Conservation (phyloP, 2,888 invertebrate genomes). For the Penaeus monodon region DNA sequence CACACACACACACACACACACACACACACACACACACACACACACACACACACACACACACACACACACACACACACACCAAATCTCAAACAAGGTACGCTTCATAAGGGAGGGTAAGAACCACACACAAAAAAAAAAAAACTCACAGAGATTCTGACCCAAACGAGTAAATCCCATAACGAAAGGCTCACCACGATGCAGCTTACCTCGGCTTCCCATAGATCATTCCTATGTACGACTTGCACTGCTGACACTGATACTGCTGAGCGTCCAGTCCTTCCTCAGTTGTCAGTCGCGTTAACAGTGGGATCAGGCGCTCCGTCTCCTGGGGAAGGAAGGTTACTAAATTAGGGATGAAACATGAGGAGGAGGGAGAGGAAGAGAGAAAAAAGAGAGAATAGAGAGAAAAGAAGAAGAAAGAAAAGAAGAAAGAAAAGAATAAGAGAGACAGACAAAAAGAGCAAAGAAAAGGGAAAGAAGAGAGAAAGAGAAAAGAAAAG, state of each 20-base stretch:
- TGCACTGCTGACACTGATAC: slow-evolving; percentile 79
- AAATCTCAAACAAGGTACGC: no score
- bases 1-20: neutral
- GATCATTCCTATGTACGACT: slow-evolving; percentile 77
- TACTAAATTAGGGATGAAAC: neutral
- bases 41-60: neutral
- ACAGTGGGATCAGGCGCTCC: slow-evolving; percentile 29
- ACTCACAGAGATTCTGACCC: slow-evolving; percentile 1
- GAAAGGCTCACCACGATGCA: neutral
- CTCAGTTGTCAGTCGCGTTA: slow-evolving; percentile 72
- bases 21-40: no score
- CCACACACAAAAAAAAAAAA: slow-evolving; percentile 28
- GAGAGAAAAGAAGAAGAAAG: no score
- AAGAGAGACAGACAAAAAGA: no score
- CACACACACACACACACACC: neutral
- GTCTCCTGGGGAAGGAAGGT: slow-evolving; percentile 33
- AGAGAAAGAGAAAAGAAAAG: no score
- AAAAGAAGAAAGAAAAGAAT: no score
- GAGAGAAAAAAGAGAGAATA: no score
- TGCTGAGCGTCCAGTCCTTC: slow-evolving; percentile 87
- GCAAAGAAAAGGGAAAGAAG: no score
- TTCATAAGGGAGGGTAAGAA: slow-evolving; percentile 68
- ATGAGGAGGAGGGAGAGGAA: no score
- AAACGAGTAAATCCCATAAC: no score
- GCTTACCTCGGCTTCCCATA: slow-evolving; percentile 80